These are phyloP conservation scores for Chelidonichthys spinosus DNA, from an alignment of 2,797 vertebrate species.

Conservation along the genomic window DNA sequence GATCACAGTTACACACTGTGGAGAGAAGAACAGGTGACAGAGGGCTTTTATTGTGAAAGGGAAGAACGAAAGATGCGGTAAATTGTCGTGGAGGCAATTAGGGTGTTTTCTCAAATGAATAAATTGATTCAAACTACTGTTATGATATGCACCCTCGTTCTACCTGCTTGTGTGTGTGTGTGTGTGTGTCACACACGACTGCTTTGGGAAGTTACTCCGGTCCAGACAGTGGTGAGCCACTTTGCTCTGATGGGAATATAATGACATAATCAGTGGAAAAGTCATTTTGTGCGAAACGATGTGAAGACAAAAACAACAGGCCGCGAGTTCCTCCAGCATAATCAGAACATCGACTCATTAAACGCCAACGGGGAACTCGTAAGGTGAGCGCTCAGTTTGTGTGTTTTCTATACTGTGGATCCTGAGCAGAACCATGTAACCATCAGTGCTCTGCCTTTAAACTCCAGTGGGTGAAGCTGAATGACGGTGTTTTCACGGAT, in stretches of 20 bases:
- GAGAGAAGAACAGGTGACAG: constrained; percentile 42
- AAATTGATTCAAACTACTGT: too few species aligned
- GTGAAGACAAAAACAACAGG: constrained; percentile 56
- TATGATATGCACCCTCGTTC: neutral
- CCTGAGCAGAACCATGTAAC: constrained; percentile 26
- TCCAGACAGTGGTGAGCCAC: constrained; percentile 64
- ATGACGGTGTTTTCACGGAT: constrained; percentile 56
- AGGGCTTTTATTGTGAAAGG: neutral
- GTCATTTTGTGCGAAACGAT: constrained; percentile 64
- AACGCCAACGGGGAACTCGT: constrained; percentile 17
- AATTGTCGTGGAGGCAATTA: too few species aligned
- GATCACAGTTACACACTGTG: constrained; percentile 95
- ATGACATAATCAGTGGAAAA: constrained; percentile 76
- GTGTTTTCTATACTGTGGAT: constrained; percentile 14
- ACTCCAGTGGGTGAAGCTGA: constrained; percentile 57
- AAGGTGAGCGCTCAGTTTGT: constrained; percentile 17
- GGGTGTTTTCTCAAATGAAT: too few species aligned
- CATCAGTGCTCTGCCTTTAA: constrained; percentile 31
- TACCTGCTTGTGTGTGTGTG: constrained; percentile 27
- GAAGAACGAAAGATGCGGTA: too few species aligned
- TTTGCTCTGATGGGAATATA: constrained; percentile 74
- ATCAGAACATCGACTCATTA: constrained; percentile 48
- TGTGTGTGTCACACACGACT: constrained; percentile 43
- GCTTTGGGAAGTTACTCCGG: constrained; percentile 47
- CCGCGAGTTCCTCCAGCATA: constrained; percentile 36